These are phyloP conservation scores for Bombus sylvicola DNA, from an alignment of 1,140 invertebrate genomes.

Conservation along the genomic window DNA sequence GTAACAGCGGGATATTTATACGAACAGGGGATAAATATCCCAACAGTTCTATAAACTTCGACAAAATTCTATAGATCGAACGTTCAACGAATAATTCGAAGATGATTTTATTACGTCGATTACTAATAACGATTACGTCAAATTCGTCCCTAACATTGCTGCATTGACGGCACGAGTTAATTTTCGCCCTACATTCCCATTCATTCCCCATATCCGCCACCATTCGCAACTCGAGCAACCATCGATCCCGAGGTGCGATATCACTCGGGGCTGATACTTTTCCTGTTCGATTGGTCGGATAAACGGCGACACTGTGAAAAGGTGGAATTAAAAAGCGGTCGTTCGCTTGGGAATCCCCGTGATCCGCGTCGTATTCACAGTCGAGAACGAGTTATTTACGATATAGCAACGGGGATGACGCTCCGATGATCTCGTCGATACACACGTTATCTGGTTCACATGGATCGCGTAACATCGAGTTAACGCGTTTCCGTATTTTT, in stretches of 20 bases:
- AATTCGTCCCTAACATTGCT: too few relatives aligned
- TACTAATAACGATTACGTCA: too few relatives aligned
- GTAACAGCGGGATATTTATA: too few relatives aligned
- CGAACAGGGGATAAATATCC: too few relatives aligned
- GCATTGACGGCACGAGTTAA: too few relatives aligned
- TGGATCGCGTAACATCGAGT: slow-evolving; percentile 19
- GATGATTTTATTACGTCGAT: too few relatives aligned
- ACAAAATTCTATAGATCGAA: too few relatives aligned
- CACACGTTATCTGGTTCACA: slow-evolving; percentile 37
- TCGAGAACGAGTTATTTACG: slow-evolving; percentile 36
- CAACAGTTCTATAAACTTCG: too few relatives aligned
- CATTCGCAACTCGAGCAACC: neutral
- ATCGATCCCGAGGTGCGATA: neutral
- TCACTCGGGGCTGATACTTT: neutral
- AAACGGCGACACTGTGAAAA: neutral
- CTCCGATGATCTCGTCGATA: slow-evolving; percentile 35
- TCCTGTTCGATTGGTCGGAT: neutral
- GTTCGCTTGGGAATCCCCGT: neutral
- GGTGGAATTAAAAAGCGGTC: slow-evolving; percentile 21
- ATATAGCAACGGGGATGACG: neutral
- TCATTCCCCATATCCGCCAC: too few relatives aligned
- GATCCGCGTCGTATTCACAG: slow-evolving; percentile 13
- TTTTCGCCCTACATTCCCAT: too few relatives aligned
- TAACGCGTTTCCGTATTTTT: slow-evolving; percentile 38
- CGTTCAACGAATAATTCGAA: too few relatives aligned